Base-by-base conservation (phyloP, 2,888 invertebrate species). In the Altica lythri region DNA sequence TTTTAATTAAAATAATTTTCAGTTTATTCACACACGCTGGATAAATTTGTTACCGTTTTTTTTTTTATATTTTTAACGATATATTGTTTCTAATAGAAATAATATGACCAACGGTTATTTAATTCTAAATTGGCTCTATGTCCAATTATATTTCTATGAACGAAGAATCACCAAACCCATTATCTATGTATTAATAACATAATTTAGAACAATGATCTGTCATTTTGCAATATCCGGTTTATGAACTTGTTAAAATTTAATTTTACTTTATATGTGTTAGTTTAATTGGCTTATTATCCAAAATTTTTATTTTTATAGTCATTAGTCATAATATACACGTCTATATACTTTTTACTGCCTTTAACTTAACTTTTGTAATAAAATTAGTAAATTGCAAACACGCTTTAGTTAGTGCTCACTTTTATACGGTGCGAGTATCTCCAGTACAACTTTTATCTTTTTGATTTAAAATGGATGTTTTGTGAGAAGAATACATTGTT, bases 41-140 rank as follows among this genome's bases (percentile, higher is more conserved):
- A 57, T 52, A 59, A 60, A 65, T 67, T 67, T 64, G 65, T 66
- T 68, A 66, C 66, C 62, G 66, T 65, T 67, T 67, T n/a, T n/a
- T n/a, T n/a, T n/a, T n/a, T 66, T 63, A 55, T 53, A 48, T 62
- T 63, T n/a, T 64, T 67, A 68, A 68, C 65, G 63, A 68, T 64
- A 66, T 60, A 67, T 68, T 68, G 67, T 67, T 63, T 63, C 27
- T 47, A 55, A 40, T 44, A 30, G 50, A 50, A 43, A 12, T 53
- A 56, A 49, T 53, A 32, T 37, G 40, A 50, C 45, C 45, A 35
- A 53, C 53, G 30, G 53, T 51, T 55, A 49, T 35, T 29, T 37
- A 16, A 30, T 46, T 46, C 35, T 46, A 27, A 47, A 47, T 53
- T 53, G 22, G 34, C 27, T 27, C 13, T 34, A 48, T 48, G 19